Evolutionary conservation across 2,888 invertebrate species (phyloP).

Genomic region (Pseudococcus viburni): DNA sequence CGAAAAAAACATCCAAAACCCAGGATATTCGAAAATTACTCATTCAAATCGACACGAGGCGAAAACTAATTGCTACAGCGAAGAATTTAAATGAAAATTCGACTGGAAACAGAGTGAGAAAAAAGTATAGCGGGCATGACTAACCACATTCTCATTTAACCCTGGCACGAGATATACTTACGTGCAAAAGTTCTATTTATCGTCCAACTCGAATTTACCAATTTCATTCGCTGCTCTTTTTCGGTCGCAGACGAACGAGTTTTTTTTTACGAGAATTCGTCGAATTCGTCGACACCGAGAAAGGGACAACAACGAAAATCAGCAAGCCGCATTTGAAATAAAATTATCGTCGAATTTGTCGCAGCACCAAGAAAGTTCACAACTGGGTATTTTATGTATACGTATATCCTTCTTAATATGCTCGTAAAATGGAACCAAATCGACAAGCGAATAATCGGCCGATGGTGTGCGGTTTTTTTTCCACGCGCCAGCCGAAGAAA

Average conservation of each 20-base stretch:
- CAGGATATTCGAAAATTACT: not conserved
- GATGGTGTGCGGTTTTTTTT: not conserved
- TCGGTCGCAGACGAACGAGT: not conserved
- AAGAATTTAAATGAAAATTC: slow-evolving; percentile 7
- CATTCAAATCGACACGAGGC: not conserved
- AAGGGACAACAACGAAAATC: not conserved
- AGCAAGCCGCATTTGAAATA: not conserved
- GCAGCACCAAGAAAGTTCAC: not conserved
- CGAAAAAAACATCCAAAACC: too few relatives aligned
- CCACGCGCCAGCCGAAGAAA: not conserved
- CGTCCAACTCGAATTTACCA: too few relatives aligned
- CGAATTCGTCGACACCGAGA: not conserved
- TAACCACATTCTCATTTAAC: slow-evolving; percentile 4
- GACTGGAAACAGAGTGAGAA: not conserved
- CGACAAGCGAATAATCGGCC: not conserved
- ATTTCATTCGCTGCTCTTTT: not conserved
- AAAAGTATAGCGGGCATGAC: not conserved
- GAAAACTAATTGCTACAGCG: not conserved
- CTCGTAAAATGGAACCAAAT: slow-evolving; percentile 18
- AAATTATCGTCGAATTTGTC: slow-evolving; percentile 23
- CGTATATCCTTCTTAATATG: slow-evolving; percentile 17
- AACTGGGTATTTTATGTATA: not conserved
- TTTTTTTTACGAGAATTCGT: not conserved
- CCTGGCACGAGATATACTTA: not conserved
- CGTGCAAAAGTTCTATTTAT: too few relatives aligned